Evolutionary conservation across 2,888 invertebrate genomes (phyloP).

Genomic region (Troides helena): DNA sequence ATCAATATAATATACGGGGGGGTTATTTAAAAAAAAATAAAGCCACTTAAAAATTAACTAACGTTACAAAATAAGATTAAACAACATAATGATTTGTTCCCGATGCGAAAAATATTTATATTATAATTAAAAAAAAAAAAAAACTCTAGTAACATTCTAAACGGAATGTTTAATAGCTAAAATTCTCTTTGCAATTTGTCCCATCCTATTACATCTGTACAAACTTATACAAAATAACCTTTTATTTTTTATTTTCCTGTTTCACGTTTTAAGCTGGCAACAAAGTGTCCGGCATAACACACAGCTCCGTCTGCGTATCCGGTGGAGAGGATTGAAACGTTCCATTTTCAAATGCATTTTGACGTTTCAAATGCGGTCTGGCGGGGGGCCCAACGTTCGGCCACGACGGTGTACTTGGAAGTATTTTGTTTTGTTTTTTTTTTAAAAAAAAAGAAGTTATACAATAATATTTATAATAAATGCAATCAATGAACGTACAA

Average conservation of each 20-base stretch:
- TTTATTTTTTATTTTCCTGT: slow-evolving; percentile 43
- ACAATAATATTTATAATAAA: slow-evolving; percentile 14
- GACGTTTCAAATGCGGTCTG: slow-evolving; percentile 72
- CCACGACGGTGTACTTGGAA: slow-evolving; percentile 42
- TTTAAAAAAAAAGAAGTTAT: background rate
- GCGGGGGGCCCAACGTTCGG: slow-evolving; percentile 60
- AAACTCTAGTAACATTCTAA: slow-evolving; percentile 76
- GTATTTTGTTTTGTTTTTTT: background rate
- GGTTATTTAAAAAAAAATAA: slow-evolving; percentile 67
- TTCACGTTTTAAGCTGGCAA: slow-evolving; percentile 63
- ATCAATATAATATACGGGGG: slow-evolving; percentile 55
- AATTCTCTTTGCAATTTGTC: slow-evolving; percentile 80
- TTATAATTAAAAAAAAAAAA: slow-evolving; percentile 54
- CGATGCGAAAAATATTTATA: slow-evolving; percentile 73
- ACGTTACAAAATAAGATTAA: slow-evolving; percentile 80
- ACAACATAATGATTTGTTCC: slow-evolving; percentile 80
- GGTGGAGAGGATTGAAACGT: slow-evolving; percentile 46
- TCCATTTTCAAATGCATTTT: slow-evolving; percentile 51
- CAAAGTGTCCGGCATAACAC: slow-evolving; percentile 72
- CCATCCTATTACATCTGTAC: slow-evolving; percentile 79
- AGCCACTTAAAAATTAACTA: slow-evolving; percentile 79
- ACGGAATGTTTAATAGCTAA: slow-evolving; percentile 79
- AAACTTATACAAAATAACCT: slow-evolving; percentile 76
- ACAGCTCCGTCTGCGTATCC: slow-evolving; percentile 70
- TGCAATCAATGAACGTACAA: slow-evolving; percentile 35